Evolutionary conservation across 2,888 invertebrate genomes (phyloP).

Genomic region (Trypoxylon attenuatum): DNA sequence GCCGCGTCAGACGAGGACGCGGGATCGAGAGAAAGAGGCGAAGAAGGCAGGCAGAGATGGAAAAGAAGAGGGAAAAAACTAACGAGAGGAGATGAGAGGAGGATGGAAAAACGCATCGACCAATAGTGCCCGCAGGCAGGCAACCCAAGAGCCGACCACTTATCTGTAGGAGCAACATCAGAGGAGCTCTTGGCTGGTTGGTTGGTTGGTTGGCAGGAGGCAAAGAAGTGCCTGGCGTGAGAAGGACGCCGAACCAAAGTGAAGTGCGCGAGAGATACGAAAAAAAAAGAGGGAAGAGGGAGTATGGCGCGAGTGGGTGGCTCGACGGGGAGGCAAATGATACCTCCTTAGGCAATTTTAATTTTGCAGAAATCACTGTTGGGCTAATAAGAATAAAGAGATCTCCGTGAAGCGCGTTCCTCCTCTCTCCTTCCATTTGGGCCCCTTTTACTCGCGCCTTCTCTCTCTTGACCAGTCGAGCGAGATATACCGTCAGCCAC

Average conservation of each 20-base stretch:
- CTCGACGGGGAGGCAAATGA: conserved; percentile 66
- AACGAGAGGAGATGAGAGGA: conserved; percentile 48
- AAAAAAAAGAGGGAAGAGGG: conserved; percentile 47
- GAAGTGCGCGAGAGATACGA: conserved; percentile 63
- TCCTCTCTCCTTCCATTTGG: conserved; percentile 13
- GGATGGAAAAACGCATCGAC: conserved; percentile 67
- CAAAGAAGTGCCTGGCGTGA: conserved; percentile 70
- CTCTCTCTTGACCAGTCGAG: conserved; percentile 48
- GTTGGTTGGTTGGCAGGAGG: conserved; percentile 65
- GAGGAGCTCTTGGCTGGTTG: conserved; percentile 67
- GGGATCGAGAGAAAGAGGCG: conserved; percentile 23
- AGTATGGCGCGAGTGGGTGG: conserved; percentile 49
- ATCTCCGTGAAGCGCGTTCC: conserved; percentile 56
- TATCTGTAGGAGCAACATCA: conserved; percentile 72
- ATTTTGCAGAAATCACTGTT: conserved; percentile 73
- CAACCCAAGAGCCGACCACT: conserved; percentile 71
- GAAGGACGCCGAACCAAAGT: conserved; percentile 68
- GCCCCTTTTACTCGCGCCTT: conserved; percentile 15
- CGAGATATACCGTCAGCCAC: conserved; percentile 64
- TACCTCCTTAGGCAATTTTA: conserved; percentile 74
- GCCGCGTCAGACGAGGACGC: neutral
- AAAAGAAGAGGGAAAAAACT: conserved; percentile 47
- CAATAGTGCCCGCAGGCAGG: conserved; percentile 69
- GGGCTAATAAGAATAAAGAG: conserved; percentile 73
- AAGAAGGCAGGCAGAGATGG: conserved; percentile 33